A percentile compares a stretch with the other conserved stretches of the same genome.
These are phyloP conservation scores for Melanerpes formicivorus DNA, from an alignment of 2,113 vertebrate species.

Conservation along the genomic window DNA sequence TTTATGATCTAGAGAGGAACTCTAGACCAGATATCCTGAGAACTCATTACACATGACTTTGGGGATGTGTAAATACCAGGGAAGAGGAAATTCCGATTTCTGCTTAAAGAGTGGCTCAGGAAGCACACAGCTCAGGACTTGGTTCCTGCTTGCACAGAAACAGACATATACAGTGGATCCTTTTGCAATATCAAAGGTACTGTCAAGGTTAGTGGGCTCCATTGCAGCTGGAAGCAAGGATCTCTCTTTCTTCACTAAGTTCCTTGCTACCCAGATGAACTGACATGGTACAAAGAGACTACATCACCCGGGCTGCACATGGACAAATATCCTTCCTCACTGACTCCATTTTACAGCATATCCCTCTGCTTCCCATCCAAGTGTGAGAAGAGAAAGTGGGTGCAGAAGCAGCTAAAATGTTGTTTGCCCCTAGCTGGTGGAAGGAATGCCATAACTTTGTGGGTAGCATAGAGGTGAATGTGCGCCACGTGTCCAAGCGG, in stretches of 20 bases:
- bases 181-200: neutral
- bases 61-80: neutral
- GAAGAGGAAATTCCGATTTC: neutral
- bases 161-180: neutral
- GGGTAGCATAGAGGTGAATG: neutral
- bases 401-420: neutral
- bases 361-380: neutral
- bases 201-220: neutral
- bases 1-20: neutral
- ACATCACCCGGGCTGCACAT: neutral
- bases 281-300: neutral
- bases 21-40: neutral
- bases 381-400: neutral
- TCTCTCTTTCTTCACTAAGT: neutral
- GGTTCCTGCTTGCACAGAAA: neutral
- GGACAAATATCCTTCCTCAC: neutral
- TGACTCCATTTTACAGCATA: neutral
- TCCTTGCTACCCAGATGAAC: neutral
- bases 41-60: neutral
- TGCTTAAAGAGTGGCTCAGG: neutral
- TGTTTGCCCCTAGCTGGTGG: neutral
- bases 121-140: neutral
- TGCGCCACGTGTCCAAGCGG: neutral
- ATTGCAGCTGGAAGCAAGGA: neutral
- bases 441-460: fast-evolving